These are phyloP conservation scores for Physella acuta DNA, from an alignment of 1,140 invertebrate genomes.

Conservation along the genomic window DNA sequence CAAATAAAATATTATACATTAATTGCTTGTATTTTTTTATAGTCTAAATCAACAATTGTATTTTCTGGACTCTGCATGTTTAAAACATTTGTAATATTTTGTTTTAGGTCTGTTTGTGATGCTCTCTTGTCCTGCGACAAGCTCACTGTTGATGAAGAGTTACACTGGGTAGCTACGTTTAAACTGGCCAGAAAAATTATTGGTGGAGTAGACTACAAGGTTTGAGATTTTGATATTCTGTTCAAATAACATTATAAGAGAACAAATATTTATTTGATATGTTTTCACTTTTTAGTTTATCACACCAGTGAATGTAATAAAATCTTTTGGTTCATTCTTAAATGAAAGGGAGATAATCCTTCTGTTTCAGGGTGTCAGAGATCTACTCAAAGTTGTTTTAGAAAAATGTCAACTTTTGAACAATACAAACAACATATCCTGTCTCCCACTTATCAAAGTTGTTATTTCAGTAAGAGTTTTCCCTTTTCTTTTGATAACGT, in stretches of 20 bases:
- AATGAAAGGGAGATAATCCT: not conserved
- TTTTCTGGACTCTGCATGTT: too few species aligned
- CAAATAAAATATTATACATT: too few species aligned
- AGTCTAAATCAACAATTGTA: too few species aligned
- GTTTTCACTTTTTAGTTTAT: too few species aligned
- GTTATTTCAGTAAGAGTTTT: constrained; percentile 46
- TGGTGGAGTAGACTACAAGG: constrained; percentile 91
- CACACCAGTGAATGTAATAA: too few species aligned
- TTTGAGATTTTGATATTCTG: constrained; percentile 13
- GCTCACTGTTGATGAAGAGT: constrained; percentile 73
- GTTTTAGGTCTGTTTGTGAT: constrained; percentile 81
- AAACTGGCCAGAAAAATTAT: constrained; percentile 82
- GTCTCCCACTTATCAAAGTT: constrained; percentile 44
- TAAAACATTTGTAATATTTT: too few species aligned
- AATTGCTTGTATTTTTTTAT: too few species aligned
- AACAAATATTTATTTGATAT: not conserved
- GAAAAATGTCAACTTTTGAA: constrained; percentile 72
- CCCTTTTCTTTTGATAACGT: not conserved
- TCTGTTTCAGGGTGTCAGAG: constrained; percentile 57
- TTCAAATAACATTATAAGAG: not conserved
- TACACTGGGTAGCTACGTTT: constrained; percentile 86
- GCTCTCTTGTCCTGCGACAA: constrained; percentile 78
- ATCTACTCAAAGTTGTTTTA: constrained; percentile 64
- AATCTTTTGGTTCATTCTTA: too few species aligned
- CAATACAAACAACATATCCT: constrained; percentile 41